Evolutionary conservation across 2,797 vertebrate genomes (phyloP), one percentile per base, ranked within the genome.

Genomic region (Melanogrammus aeglefinus): DNA sequence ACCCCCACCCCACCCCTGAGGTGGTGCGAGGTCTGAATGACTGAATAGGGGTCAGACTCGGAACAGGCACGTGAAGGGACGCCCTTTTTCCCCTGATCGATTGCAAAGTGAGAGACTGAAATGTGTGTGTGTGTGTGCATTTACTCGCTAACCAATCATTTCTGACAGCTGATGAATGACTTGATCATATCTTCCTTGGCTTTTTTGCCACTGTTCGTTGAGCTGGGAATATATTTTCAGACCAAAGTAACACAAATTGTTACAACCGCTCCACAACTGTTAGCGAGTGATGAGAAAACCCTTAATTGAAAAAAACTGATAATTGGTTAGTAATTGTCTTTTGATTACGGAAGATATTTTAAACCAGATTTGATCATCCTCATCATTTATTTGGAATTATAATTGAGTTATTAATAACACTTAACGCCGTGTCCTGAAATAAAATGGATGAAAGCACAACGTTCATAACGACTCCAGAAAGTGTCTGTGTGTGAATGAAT

Each of bases 231-330:
- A 66, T 9, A 24, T 80, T 63, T 83, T 18, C 39, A 79, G 84
- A 88, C 82, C 87, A 88, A 88, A 91, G 81, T 31, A 51, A 51
- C 47, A 51, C 16, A 4, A 51, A 16, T 51, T 21, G 47, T 51
- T 51, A 51, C 47, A 21, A 51, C 47, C 6, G 14, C 47, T 51
- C 5, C 47, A 51, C 47, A 21, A 51, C 47, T 39, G 38, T 39
- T 39, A 9, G 38, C 9, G 38, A 39, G 38, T 9, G 38, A 39
- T 10, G 14, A 18, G 5, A 6, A 51, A 51, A 21, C 16, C 47
- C 47, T 51, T 51, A 1, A 51, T 21, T 51, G 57, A n/a, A 63
- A 31, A 31, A 63, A 63, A 24, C 21, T 0, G 6, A 24, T 4
- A 8, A 63, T 13, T 63, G 8, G 57, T 24, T 63, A n/a, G 21